Evolutionary conservation across 2,797 vertebrate genomes (phyloP).

Genomic region (Merluccius polli): DNA sequence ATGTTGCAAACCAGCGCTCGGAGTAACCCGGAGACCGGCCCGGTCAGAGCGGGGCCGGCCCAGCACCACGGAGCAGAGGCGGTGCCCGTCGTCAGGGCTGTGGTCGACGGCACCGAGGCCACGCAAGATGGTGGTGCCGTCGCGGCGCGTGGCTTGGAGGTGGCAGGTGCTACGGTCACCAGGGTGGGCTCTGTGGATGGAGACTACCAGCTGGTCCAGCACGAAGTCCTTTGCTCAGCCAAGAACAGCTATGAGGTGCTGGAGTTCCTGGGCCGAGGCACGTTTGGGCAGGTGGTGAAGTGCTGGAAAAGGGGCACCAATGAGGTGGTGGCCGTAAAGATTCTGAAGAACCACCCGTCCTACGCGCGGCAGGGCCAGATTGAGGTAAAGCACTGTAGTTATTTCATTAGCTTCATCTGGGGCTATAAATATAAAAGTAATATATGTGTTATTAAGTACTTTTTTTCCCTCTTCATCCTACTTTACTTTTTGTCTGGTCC

Average conservation of each 20-base stretch:
- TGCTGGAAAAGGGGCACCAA: conserved; percentile 96
- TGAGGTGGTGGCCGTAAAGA: conserved; percentile 93
- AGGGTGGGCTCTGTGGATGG: conserved; percentile 77
- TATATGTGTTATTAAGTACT: not conserved
- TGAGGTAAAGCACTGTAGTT: conserved; percentile 74
- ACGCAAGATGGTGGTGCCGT: not conserved
- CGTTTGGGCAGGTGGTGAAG: conserved; percentile 96
- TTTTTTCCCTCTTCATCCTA: no score
- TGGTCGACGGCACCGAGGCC: not conserved
- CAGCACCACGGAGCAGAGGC: conserved; percentile 62
- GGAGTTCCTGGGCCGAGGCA: conserved; percentile 94
- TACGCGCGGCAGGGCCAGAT: conserved; percentile 97
- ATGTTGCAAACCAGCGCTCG: conserved; percentile 88
- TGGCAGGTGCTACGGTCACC: conserved; percentile 47
- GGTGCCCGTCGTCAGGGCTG: conserved; percentile 27
- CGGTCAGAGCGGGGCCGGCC: conserved; percentile 61
- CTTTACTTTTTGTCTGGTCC: not conserved
- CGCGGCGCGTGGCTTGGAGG: not conserved
- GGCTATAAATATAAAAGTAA: no score
- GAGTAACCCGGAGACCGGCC: conserved; percentile 69
- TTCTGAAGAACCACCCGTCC: conserved; percentile 96
- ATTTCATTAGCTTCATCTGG: not conserved
- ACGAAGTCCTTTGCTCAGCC: conserved; percentile 90
- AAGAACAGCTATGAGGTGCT: conserved; percentile 95
- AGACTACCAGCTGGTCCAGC: conserved; percentile 94